Percentiles rank a stretch among this genome's conserved stretches.
phyloP scores from a whole-genome alignment of 2,888 invertebrate genomes.

The Xestia xanthographa region DNA sequence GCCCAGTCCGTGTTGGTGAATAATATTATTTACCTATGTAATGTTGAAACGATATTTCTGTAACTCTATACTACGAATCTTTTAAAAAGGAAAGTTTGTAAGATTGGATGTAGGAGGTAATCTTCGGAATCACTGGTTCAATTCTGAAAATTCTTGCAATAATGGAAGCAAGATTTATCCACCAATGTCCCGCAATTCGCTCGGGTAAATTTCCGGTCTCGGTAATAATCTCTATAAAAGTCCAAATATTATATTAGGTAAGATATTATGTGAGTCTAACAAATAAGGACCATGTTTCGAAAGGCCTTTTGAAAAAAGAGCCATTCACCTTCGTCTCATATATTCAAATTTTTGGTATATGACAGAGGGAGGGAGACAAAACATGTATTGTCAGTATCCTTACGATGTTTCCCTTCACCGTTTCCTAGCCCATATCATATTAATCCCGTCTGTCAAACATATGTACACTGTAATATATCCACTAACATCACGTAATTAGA shows the following conservation, averaged over 20 bases:
- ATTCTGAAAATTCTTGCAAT: neutral
- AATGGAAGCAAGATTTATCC: neutral
- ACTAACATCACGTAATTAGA: slow-evolving; percentile 5
- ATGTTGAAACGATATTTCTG: too few species aligned
- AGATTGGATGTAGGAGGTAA: neutral
- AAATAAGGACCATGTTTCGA: neutral
- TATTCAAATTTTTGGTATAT: neutral
- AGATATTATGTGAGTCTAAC: neutral
- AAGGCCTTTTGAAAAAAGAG: neutral
- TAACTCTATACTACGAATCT: too few species aligned
- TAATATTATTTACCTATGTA: too few species aligned
- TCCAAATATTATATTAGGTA: neutral
- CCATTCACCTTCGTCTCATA: neutral
- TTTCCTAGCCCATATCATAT: neutral
- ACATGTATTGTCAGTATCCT: neutral
- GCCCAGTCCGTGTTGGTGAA: too few species aligned
- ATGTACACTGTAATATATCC: neutral
- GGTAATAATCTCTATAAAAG: neutral
- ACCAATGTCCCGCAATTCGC: neutral
- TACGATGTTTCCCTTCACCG: neutral
- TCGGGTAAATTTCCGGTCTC: neutral
- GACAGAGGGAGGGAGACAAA: too few species aligned
- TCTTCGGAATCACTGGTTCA: neutral
- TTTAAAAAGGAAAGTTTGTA: neutral
- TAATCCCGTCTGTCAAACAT: neutral